A percentile compares a stretch with the other conserved stretches of the same genome.
These are phyloP conservation scores for Candoia aspera DNA, from an alignment of 2,113 vertebrate genomes.

Conservation along the genomic window DNA sequence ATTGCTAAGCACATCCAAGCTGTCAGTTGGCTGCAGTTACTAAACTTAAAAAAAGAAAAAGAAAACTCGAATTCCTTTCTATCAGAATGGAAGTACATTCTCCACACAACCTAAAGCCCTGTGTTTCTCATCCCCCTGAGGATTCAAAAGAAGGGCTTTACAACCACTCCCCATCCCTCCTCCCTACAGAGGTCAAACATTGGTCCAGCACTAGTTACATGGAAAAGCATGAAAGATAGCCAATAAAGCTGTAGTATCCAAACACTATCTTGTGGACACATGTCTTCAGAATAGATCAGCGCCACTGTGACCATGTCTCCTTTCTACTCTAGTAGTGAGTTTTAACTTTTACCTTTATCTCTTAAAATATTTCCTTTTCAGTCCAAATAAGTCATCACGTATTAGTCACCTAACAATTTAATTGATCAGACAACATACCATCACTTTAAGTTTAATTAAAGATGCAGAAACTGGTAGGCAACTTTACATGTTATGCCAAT, in stretches of 20 bases:
- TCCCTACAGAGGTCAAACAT: neutral
- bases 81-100: neutral
- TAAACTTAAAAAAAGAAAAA: neutral
- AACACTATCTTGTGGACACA: neutral
- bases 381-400: neutral
- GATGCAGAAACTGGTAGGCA: neutral
- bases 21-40: neutral
- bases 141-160: neutral
- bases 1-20: neutral
- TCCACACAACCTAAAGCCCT: neutral
- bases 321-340: neutral
- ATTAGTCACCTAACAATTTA: neutral
- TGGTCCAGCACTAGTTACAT: neutral
- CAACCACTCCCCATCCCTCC: neutral
- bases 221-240: neutral
- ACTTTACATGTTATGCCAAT: neutral
- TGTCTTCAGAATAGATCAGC: neutral
- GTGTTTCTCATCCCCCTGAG: neutral
- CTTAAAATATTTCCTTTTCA: neutral
- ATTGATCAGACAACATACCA: neutral
- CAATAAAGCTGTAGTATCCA: neutral
- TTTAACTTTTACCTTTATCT: neutral
- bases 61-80: neutral
- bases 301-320: neutral
- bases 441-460: neutral